Evolutionary conservation across 2,888 invertebrate species (phyloP), one percentile per base, ranked within the genome.

Genomic region (Dendrolimus houi): DNA sequence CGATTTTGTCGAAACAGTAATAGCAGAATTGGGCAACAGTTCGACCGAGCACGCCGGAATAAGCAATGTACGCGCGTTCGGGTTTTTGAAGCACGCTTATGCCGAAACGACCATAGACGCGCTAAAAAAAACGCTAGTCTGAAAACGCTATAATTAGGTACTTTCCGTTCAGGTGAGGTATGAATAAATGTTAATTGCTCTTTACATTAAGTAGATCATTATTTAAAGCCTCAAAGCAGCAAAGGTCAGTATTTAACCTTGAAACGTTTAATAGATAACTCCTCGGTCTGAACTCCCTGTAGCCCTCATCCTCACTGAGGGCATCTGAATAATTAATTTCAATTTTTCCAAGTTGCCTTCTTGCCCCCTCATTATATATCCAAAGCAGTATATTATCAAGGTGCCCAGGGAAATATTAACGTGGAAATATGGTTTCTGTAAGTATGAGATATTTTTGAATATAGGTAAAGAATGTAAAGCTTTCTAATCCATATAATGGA

Each of bases 311-410:
- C 59, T 62, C 63, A 58, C 62, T 64, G 61, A 60, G 67, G 60
- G 60, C 73, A 65, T 66, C 67, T 77, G 75, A 74, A 77, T 77
- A 75, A 77, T 76, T 77, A 77, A 77, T 77, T 76, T 74, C 71
- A 76, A 76, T 77, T 76, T 76, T 75, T 76, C 74, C 74, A 64
- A 69, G 63, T 62, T 64, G 63, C 64, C 64, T 66, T 69, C 67
- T 72, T 68, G 68, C 60, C 64, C 47, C 47, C 47, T 47, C 12
- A 47, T 47, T 47, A 9, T 47, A 12, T 47, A 47, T 10, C 47
- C 47, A 47, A 12, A 47, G 12, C 47, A 9, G 47, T 47, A 47
- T 47, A 8, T 47, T 12, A 47, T 47, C 9, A 47, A 12, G 47
- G 2, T 47, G 12, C 47, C 47, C 47, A 10, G 47, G 47, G 47